Evolutionary conservation across 2,888 invertebrate genomes (phyloP).

Genomic region (Petrophora chlorosata): DNA sequence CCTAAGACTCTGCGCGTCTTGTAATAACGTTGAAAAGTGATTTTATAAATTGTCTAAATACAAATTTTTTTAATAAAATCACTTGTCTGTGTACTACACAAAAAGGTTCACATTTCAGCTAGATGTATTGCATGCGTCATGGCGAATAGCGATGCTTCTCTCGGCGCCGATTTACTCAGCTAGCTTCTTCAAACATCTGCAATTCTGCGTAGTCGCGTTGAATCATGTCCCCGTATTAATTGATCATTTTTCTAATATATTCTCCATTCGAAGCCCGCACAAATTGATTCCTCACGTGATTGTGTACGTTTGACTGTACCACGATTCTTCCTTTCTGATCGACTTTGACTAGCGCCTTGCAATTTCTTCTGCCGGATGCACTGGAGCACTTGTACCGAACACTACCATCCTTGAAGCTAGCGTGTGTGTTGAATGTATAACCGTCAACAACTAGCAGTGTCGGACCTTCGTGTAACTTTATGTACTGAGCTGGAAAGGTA

Average conservation of each 20-base stretch:
- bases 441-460: neutral
- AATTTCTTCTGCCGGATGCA: neutral
- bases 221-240: too few relatives aligned
- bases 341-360: neutral
- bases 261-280: neutral
- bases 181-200: too few relatives aligned
- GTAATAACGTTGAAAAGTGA: too few relatives aligned
- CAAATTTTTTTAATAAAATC: too few relatives aligned
- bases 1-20: too few relatives aligned
- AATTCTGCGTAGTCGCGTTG: too few relatives aligned
- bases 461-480: neutral
- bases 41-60: too few relatives aligned
- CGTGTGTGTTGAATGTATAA: neutral
- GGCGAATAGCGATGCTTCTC: too few relatives aligned
- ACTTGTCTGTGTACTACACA: too few relatives aligned
- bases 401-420: neutral
- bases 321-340: neutral
- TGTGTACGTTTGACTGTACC: neutral
- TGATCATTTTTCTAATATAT: neutral
- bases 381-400: neutral
- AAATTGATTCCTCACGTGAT: neutral
- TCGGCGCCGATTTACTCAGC: too few relatives aligned
- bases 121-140: too few relatives aligned
- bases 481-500: conserved; percentile 3
- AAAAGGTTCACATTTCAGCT: too few relatives aligned